These are phyloP conservation scores for Mus minutoides DNA, from an alignment of 2,797 vertebrate genomes.

Conservation along the genomic window DNA sequence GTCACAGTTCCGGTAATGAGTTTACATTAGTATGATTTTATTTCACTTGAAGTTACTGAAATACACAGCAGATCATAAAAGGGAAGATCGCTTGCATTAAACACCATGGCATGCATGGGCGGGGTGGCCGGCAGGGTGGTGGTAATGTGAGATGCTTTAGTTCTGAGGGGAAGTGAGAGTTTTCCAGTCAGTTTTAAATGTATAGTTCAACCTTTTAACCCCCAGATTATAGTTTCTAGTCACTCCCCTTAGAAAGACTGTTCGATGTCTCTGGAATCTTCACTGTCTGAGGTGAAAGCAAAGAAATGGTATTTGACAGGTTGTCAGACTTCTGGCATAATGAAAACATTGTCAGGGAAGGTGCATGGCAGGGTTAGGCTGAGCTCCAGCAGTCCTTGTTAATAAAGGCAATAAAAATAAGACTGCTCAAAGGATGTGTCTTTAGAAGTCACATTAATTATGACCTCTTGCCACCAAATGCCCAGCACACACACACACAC, in stretches of 20 bases:
- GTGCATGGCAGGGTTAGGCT: neutral
- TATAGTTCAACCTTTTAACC: neutral
- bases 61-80: neutral
- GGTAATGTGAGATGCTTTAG: neutral
- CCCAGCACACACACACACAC: neutral
- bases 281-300: neutral
- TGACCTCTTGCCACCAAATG: neutral
- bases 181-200: neutral
- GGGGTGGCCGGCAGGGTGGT: fast-evolving
- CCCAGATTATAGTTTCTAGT: neutral
- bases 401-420: neutral
- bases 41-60: neutral
- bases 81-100: neutral
- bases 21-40: slow-evolving; percentile 5
- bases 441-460: neutral
- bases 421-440: neutral
- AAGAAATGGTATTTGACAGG: neutral
- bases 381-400: neutral
- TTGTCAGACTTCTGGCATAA: neutral
- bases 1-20: neutral
- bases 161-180: neutral
- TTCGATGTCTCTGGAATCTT: neutral
- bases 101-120: fast-evolving
- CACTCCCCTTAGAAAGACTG: neutral
- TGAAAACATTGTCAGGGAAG: neutral